phyloP scores from a whole-genome alignment of 2,888 invertebrate genomes.

The Ecdyonurus torrentis region DNA sequence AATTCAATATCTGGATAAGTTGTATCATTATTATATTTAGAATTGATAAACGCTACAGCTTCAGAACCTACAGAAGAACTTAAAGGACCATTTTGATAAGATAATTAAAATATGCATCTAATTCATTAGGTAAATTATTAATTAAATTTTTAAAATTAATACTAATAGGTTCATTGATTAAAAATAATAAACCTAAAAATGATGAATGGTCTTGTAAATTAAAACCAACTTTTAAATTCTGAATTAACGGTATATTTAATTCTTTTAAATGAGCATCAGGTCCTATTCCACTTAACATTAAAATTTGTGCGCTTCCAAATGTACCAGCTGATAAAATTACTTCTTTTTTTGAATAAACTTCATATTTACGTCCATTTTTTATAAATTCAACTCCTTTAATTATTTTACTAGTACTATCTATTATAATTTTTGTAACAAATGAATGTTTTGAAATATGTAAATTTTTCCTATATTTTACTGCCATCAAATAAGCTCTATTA shows the following conservation, averaged over 20 bases:
- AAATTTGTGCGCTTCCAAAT: slow-evolving; percentile 13
- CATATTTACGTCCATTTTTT: slow-evolving; percentile 18
- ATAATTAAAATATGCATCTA: slow-evolving; percentile 21
- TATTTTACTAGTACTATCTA: slow-evolving; percentile 28
- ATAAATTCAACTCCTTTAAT: slow-evolving; percentile 21
- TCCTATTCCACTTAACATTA: slow-evolving; percentile 44
- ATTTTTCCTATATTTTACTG: slow-evolving; percentile 33
- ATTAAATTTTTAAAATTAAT: slow-evolving; percentile 18
- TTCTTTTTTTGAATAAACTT: slow-evolving; percentile 31
- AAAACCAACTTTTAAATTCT: slow-evolving; percentile 52
- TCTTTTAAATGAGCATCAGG: slow-evolving; percentile 39
- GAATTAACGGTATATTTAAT: slow-evolving; percentile 40
- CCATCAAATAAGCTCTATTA: slow-evolving; percentile 30
- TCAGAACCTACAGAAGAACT: slow-evolving; percentile 38
- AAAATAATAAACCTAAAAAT: slow-evolving; percentile 51
- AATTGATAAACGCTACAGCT: slow-evolving; percentile 39
- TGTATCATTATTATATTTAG: slow-evolving; percentile 30
- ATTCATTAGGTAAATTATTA: slow-evolving; percentile 16
- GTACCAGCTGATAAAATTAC: slow-evolving; percentile 27
- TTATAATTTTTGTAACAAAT: slow-evolving; percentile 35
- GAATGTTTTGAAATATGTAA: slow-evolving; percentile 36
- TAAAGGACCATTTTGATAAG: slow-evolving; percentile 29
- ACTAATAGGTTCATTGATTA: slow-evolving; percentile 44
- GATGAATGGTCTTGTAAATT: slow-evolving; percentile 71
- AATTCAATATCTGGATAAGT: slow-evolving; percentile 56